Percentiles rank a stretch among this genome's conserved stretches.
Conservation (phyloP, 2,888 invertebrate genomes). For the Diploptera punctata region DNA sequence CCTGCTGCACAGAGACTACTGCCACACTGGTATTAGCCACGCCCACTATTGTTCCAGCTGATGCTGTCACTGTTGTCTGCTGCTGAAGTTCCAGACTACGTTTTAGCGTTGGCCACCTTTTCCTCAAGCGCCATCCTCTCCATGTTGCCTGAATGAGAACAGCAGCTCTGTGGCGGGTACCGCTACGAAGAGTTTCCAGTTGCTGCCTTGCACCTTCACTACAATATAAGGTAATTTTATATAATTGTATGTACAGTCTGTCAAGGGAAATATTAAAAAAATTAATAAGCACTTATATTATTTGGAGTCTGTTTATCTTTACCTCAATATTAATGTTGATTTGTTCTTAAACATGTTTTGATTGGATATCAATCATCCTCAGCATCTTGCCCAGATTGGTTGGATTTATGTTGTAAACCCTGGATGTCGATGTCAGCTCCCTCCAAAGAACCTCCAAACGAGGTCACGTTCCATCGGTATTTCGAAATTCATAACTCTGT, state of each 20-base stretch:
- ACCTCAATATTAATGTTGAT: no score
- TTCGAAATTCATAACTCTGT: no score
- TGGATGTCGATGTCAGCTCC: no score
- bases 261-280: neutral
- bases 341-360: no score
- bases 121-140: slow-evolving; percentile 78
- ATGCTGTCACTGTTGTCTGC: slow-evolving; percentile 48
- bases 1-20: slow-evolving; percentile 54
- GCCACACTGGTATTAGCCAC: slow-evolving; percentile 36
- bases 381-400: no score
- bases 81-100: slow-evolving; percentile 52
- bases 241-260: neutral
- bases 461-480: no score
- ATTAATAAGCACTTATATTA: neutral
- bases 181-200: slow-evolving; percentile 80
- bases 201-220: slow-evolving; percentile 93
- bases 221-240: slow-evolving; percentile 39
- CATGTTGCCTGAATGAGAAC: slow-evolving; percentile 83
- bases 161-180: slow-evolving; percentile 80
- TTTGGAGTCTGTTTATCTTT: no score
- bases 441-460: no score
- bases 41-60: slow-evolving; percentile 44
- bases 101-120: slow-evolving; percentile 67
- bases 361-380: no score
- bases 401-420: no score